A percentile compares a stretch with the other conserved stretches of the same genome.
phyloP scores from a whole-genome alignment of 2,888 invertebrate species.

The Euplagia quadripunctaria region DNA sequence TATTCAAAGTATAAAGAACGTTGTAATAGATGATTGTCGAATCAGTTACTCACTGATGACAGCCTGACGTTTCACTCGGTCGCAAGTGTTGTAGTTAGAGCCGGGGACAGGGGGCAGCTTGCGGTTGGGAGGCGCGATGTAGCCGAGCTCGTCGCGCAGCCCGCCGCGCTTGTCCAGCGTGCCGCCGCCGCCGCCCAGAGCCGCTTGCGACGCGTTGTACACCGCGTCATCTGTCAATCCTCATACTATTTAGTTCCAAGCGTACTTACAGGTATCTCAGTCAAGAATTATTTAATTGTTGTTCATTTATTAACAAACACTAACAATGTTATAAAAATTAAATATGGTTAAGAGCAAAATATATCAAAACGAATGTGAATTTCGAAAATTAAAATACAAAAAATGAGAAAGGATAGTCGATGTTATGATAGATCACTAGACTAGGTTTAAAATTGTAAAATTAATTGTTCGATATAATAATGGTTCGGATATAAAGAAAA shows the following conservation, averaged over 20 bases:
- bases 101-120: constrained; percentile 97
- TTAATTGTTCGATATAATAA: constrained; percentile 16
- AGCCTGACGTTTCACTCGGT: constrained; percentile 97
- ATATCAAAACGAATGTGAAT: constrained; percentile 59
- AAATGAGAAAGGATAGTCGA: constrained; percentile 25
- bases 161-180: constrained; percentile 94
- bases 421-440: constrained; percentile 27
- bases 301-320: not conserved
- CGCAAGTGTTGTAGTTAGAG: constrained; percentile 97
- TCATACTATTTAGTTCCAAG: not conserved
- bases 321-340: not conserved
- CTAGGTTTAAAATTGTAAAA: constrained; percentile 19
- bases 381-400: constrained; percentile 49
- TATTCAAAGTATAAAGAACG: not conserved
- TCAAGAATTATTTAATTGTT: not conserved
- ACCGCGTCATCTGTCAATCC: constrained; percentile 92
- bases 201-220: constrained; percentile 94
- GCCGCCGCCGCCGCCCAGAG: constrained; percentile 88
- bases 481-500: constrained; percentile 45
- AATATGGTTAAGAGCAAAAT: constrained; percentile 55
- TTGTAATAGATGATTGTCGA: too few relatives aligned
- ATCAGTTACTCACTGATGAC: constrained; percentile 93
- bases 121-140: constrained; percentile 97
- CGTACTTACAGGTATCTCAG: not conserved
- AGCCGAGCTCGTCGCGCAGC: constrained; percentile 95